Evolutionary conservation across 2,113 vertebrate genomes (phyloP), one percentile per base, ranked within the genome.

Genomic region (Ardeotis arabs): DNA sequence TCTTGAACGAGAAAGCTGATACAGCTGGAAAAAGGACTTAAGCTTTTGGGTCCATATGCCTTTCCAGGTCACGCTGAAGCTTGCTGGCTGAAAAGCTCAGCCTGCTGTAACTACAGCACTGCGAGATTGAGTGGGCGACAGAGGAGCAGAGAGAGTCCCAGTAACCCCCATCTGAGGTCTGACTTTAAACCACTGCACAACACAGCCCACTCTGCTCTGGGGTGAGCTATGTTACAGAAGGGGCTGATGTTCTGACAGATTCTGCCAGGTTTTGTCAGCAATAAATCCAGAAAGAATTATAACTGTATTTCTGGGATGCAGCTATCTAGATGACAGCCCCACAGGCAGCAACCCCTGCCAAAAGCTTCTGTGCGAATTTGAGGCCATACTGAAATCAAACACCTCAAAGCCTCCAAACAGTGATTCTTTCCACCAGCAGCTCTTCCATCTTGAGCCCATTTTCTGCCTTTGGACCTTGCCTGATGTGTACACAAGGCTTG

Each of bases 21-120:
- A 78, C 59, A 90, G 83, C 72, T 86, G 92, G 67, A 64, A 89
- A 92, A 97, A 77, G 50, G 64, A 80, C 60, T 93, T 75, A 33
- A 78, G 84, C 89, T 92, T 95, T 77, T 27, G 33, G 68, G 76
- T 67, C 86, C 80, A 56, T 68, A n/a, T 67, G 64, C 52, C 60
- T 70, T 89, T 88, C 55, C 47, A 92, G 73, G 72, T 92, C 63
- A 95, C 7, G 5, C 69, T 60, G 68, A 59, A 62, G 56, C 52
- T 1, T 14, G 41, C 69, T 44, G 76, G 62, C 59, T 62, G 63
- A 8, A 77, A 59, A 80, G 28, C 69, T 90, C 52, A 44, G 39
- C 69, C 56, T 70, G 55, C 39, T 62, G 7, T 41, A 62, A 62
- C 23, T 27, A 15, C 81, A 64, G 77, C n/a, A 25, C 58, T 4